These are phyloP conservation scores for Papilio demoleus DNA, from an alignment of 2,888 invertebrate genomes.

Conservation along the genomic window DNA sequence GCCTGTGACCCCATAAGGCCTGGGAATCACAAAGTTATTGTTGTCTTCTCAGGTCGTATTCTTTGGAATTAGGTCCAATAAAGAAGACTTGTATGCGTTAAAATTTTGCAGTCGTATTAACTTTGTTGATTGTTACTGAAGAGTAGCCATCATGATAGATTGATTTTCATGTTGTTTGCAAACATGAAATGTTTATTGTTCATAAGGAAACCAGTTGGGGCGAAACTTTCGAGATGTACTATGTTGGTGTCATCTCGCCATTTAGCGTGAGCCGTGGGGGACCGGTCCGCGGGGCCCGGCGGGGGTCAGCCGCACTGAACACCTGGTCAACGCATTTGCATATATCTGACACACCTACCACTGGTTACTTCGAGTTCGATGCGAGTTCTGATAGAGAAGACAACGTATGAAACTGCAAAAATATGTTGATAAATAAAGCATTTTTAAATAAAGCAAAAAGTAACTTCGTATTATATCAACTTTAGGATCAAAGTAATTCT, in stretches of 20 bases:
- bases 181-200: slow-evolving; percentile 20
- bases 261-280: slow-evolving; percentile 30
- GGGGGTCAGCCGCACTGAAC: slow-evolving; percentile 52
- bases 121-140: no score
- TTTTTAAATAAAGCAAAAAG: no score
- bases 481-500: background rate
- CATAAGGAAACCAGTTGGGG: slow-evolving; percentile 18
- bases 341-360: slow-evolving; percentile 45
- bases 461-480: no score
- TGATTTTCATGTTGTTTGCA: slow-evolving; percentile 2
- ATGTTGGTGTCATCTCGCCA: slow-evolving; percentile 25
- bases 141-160: no score
- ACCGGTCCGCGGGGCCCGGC: slow-evolving; percentile 50
- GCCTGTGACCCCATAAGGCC: no score
- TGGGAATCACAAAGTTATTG: no score
- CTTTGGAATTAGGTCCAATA: no score
- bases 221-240: slow-evolving; percentile 31
- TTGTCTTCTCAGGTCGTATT: no score
- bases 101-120: no score
- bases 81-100: no score
- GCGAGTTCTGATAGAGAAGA: slow-evolving; percentile 15
- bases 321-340: slow-evolving; percentile 54
- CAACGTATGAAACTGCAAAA: background rate
- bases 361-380: background rate
- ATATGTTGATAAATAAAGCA: no score